A percentile compares a stretch with the other conserved stretches of the same genome.
Evolutionary conservation across 2,797 vertebrate species (phyloP).

Genomic region (Sparidentex hasta): DNA sequence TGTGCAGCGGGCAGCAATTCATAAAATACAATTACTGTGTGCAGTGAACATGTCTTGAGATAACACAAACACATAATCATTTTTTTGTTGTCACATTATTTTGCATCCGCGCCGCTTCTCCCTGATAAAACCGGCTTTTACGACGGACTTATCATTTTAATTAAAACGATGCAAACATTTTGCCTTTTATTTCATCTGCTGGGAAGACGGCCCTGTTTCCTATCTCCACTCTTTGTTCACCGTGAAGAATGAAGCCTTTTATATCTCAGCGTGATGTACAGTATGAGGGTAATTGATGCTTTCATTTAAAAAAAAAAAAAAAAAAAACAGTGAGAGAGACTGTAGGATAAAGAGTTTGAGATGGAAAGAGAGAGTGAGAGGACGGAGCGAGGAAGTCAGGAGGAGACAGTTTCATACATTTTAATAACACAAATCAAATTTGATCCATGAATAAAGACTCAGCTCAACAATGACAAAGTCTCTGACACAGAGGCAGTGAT

Average conservation of each 20-base stretch:
- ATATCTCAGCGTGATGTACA: constrained; percentile 31
- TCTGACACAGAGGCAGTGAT: background rate
- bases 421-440: constrained; percentile 13
- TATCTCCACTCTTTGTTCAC: constrained; percentile 35
- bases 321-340: background rate
- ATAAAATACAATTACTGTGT: constrained; percentile 72
- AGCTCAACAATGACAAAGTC: background rate
- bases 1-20: constrained; percentile 52
- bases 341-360: constrained; percentile 9
- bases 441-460: constrained; percentile 3
- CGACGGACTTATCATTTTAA: constrained; percentile 68
- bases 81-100: constrained; percentile 69
- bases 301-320: no score
- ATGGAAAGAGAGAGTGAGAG: constrained; percentile 4
- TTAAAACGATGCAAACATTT: constrained; percentile 70
- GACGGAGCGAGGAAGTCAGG: constrained; percentile 1
- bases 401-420: constrained; percentile 5
- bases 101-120: constrained; percentile 45
- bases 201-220: constrained; percentile 32
- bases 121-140: constrained; percentile 46
- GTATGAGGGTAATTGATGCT: constrained; percentile 45
- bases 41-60: constrained; percentile 68
- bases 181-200: constrained; percentile 48
- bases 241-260: constrained; percentile 43
- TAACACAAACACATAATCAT: constrained; percentile 68